Conservation (phyloP, 2,797 vertebrate genomes). For the Phoebastria nigripes region DNA sequence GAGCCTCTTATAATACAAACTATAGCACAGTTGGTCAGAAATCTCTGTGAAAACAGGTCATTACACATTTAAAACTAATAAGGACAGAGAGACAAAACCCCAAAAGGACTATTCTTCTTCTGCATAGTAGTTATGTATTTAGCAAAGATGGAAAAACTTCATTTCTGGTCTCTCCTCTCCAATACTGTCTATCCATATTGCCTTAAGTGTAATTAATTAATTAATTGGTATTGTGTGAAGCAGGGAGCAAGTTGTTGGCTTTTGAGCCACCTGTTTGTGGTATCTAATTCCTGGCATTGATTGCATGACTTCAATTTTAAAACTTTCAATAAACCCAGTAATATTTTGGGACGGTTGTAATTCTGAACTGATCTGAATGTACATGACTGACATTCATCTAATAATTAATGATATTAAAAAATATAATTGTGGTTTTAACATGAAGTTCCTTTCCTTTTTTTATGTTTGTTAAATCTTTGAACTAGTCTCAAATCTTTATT, state of each 20-base stretch:
- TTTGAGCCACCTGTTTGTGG: not conserved
- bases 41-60: not conserved
- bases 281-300: not conserved
- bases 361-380: not conserved
- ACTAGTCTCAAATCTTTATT: not conserved
- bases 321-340: not conserved
- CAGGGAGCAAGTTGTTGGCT: not conserved
- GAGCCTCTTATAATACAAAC: not conserved
- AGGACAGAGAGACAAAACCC: not conserved
- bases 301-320: not conserved
- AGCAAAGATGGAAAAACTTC: not conserved
- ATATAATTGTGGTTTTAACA: not conserved
- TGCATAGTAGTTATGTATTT: fast-evolving
- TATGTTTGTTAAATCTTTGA: not conserved
- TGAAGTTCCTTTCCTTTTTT: not conserved
- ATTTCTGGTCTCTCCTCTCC: not conserved
- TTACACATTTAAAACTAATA: not conserved
- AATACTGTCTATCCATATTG: not conserved
- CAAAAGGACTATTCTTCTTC: not conserved
- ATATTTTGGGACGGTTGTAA: not conserved
- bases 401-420: not conserved
- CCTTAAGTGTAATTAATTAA: not conserved
- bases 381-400: not conserved
- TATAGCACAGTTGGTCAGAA: not conserved
- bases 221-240: not conserved